A percentile compares a stretch with the other conserved stretches of the same genome.
Conservation (phyloP, 2,113 vertebrate species). For the Laticauda laticaudata region DNA sequence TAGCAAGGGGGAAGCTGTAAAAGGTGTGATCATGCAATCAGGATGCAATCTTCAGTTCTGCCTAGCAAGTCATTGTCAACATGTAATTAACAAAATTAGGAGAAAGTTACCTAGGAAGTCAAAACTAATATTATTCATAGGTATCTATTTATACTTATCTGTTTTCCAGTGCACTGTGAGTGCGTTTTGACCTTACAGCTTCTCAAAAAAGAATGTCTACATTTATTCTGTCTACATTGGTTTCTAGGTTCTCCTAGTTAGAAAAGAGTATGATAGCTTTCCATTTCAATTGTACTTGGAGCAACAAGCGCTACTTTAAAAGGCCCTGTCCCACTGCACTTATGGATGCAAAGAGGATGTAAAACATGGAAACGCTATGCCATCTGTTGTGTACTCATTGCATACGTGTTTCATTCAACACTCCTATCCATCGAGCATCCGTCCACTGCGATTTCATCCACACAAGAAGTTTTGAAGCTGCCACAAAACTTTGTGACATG, state of each 20-base stretch:
- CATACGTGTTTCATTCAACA: too few species aligned
- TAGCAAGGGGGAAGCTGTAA: slow-evolving; percentile 8
- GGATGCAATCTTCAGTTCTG: neutral
- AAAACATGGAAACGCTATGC: too few species aligned
- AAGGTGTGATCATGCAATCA: neutral
- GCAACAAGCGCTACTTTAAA: neutral
- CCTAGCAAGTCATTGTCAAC: neutral
- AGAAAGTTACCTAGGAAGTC: neutral
- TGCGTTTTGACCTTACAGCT: neutral
- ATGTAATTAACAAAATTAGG: neutral
- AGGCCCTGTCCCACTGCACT: too few species aligned
- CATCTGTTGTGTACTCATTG: too few species aligned
- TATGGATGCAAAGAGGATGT: too few species aligned
- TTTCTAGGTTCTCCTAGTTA: neutral
- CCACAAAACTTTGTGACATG: too few species aligned
- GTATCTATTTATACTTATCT: neutral
- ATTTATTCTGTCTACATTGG: neutral
- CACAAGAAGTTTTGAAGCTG: too few species aligned
- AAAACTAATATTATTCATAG: neutral
- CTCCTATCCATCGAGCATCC: too few species aligned
- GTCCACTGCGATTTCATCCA: too few species aligned
- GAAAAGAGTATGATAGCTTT: neutral
- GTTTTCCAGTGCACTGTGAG: neutral
- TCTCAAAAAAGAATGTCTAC: neutral
- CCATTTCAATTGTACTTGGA: neutral